Evolutionary conservation across 2,888 invertebrate genomes (phyloP), one percentile per base, ranked within the genome.

Genomic region (Euphydryas editha): DNA sequence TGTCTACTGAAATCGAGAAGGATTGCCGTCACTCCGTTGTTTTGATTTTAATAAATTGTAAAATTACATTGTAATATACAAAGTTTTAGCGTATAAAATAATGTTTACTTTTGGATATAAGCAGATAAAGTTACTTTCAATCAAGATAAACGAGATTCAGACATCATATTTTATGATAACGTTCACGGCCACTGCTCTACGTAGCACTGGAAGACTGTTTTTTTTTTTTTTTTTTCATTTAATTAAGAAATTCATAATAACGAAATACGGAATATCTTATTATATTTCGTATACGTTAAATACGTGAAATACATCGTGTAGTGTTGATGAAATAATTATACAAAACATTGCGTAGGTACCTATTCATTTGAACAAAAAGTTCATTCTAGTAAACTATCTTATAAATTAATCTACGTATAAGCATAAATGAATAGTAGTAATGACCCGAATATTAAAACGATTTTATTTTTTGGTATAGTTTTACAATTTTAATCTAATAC

Each of bases 101-200:
- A 55, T 63, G 62, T 65, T 59, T 65, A 51, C 66, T 66, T 68
- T 70, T 30, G 49, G 49, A 66, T 79, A 82, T 75, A 77, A 75
- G 62, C 61, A 72, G 70, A 62, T 66, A 65, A 63, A n/a, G 20
- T 44, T 39, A 62, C 65, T 51, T 65, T 72, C 72, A 62, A 72
- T 68, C 71, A 67, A 74, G 68, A 73, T 72, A 75, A 72, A 56
- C 59, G 68, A 68, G 66, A 71, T 62, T 64, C 66, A 57, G 56
- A 65, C 24, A 63, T 71, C 65, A 60, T 62, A 67, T 62, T 36
- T 17, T 5, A 20, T 59, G 69, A 72, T 71, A 72, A 68, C 47
- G 63, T 49, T 67, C 69, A 71, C 39, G 71, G 69, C 20, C 65
- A 55, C 55, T 56, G 60, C 11, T 54, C 30, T 54, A 1, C 30